These are phyloP conservation scores for Ciconia stormi DNA, from an alignment of 2,113 vertebrate genomes.

Conservation along the genomic window DNA sequence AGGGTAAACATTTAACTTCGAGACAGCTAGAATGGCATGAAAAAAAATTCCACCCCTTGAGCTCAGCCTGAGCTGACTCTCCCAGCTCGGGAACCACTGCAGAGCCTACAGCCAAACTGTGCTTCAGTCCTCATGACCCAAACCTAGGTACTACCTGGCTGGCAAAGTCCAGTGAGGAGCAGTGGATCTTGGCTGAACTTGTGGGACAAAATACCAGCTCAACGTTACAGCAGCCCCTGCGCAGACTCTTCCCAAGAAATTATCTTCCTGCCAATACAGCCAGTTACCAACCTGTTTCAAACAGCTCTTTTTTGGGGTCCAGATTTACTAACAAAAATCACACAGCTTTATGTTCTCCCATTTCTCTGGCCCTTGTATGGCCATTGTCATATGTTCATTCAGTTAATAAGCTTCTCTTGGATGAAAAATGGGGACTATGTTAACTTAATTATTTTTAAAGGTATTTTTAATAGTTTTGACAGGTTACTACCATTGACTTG, in stretches of 20 bases:
- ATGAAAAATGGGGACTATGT: not conserved
- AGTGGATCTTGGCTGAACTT: not conserved
- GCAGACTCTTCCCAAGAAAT: not conserved
- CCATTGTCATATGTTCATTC: not conserved
- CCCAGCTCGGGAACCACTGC: not conserved
- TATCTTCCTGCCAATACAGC: not conserved
- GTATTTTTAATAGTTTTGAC: not conserved
- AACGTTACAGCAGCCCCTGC: rapidly evolving
- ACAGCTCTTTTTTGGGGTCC: not conserved
- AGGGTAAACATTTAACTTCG: not conserved
- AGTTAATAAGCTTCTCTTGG: not conserved
- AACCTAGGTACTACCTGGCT: not conserved
- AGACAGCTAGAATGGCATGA: not conserved
- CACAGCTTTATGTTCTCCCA: not conserved
- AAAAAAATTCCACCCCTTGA: not conserved
- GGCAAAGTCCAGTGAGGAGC: not conserved
- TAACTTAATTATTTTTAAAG: not conserved
- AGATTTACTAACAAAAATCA: not conserved
- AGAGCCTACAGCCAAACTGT: not conserved
- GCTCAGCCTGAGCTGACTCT: not conserved
- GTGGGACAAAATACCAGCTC: not conserved
- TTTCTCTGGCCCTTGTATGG: not conserved
- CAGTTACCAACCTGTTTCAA: not conserved
- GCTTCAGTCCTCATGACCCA: not conserved
- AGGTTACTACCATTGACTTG: not conserved